phyloP scores from a whole-genome alignment of 2,797 vertebrate genomes.

The Echiichthys vipera region DNA sequence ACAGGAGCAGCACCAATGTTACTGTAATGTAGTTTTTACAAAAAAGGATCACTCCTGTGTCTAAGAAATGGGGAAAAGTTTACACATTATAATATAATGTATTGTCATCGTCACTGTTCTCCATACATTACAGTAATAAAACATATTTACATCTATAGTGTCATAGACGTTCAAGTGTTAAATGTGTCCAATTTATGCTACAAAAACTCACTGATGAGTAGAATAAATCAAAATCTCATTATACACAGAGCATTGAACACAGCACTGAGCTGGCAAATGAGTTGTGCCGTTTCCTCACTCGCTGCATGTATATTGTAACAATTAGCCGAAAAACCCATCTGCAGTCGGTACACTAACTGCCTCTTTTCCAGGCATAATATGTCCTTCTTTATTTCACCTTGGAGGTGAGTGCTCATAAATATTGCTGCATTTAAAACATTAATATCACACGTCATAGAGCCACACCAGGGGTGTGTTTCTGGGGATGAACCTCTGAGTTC shows the following conservation, averaged over 20 bases:
- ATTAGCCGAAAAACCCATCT: constrained; percentile 54
- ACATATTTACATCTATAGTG: constrained; percentile 3
- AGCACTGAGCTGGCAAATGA: constrained; percentile 58
- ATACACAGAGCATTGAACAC: constrained; percentile 54
- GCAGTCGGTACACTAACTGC: constrained; percentile 33
- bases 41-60: background rate
- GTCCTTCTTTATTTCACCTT: constrained; percentile 46
- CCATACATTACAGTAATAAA: background rate
- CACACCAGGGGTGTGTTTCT: constrained; percentile 20
- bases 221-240: constrained; percentile 73
- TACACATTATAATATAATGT: background rate
- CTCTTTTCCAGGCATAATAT: constrained; percentile 30
- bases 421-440: constrained; percentile 38
- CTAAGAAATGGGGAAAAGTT: constrained; percentile 1
- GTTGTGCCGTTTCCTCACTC: constrained; percentile 37
- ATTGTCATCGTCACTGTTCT: background rate
- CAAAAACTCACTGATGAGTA: constrained; percentile 54
- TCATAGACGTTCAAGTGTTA: constrained; percentile 33
- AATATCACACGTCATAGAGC: constrained; percentile 39
- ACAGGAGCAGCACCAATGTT: background rate
- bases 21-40: background rate
- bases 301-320: constrained; percentile 55
- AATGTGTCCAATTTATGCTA: constrained; percentile 60
- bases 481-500: constrained; percentile 17
- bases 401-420: constrained; percentile 42